Base-by-base conservation (phyloP, 2,797 vertebrate species). In the Spea hammondii region DNA sequence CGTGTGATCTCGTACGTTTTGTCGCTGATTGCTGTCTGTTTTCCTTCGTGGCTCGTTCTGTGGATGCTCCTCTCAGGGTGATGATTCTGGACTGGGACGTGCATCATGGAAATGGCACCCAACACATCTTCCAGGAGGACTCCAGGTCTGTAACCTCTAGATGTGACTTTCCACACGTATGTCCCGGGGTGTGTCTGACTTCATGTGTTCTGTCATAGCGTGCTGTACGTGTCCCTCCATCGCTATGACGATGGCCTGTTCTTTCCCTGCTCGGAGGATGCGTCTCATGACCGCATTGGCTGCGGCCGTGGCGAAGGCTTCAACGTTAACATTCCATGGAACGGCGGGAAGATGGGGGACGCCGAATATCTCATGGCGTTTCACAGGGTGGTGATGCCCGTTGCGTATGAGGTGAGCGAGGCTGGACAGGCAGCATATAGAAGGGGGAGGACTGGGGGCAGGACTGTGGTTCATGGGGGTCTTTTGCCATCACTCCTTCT, bases 71-170 rank as follows among this genome's bases (percentile, higher is more conserved):
- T 44, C n/a, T 44, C 78, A 91, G 94, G n/a, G 91, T 97, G 64
- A 91, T 97, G 69, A 95, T 97, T 46, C 85, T 97, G 51, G 96
- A 97, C 86, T 97, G 96, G 96, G 96, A 97, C 2, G 87, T 97
- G 76, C 96, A 97, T 86, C 95, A 97, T 0, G 96, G 96, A 83
- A 97, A 97, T 45, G 96, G 96, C 64, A 97, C 94, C 0, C 96
- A 97, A 85, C 95, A 96, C 85, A 93, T 97, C 12, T 97, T 97
- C 54, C 93, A 96, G 83, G 88, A 95, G 0, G 94, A 96, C 2
- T 82, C 92, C 84, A 96, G 95, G 96, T 96, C 74, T 84, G 66
- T 70, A 54, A 5, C 2, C 14, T 4, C 4, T 53, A 17, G 3
- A 3, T 53, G 5, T 65, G 44, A 4, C 48, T 11, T 4, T 48